Percentiles rank a stretch among this genome's conserved stretches.
Conservation (phyloP, 2,113 vertebrate species). For the Tympanuchus pallidicinctus region DNA sequence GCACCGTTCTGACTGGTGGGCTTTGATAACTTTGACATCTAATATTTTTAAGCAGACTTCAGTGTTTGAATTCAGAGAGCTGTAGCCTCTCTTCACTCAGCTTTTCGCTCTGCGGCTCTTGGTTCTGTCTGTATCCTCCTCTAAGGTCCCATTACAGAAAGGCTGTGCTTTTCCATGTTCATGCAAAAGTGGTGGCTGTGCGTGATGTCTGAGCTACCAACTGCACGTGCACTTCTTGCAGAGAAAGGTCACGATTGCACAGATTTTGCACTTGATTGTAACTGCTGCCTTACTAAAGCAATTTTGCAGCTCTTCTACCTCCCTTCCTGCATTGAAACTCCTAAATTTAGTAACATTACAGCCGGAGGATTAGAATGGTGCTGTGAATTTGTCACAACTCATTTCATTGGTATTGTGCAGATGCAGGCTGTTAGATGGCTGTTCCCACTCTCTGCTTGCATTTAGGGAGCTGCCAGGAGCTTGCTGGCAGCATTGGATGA, state of each 20-base stretch:
- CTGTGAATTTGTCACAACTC: neutral
- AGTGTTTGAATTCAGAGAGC: neutral
- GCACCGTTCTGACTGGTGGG: neutral
- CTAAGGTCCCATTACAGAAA: neutral
- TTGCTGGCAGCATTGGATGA: neutral
- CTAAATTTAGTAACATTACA: neutral
- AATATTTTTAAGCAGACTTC: neutral
- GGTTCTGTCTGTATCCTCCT: neutral
- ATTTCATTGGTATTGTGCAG: neutral
- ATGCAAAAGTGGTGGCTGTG: neutral
- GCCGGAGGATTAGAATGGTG: neutral
- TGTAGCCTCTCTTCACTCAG: neutral
- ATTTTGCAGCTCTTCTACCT: neutral
- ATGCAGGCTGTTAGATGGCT: neutral
- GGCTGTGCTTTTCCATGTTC: neutral
- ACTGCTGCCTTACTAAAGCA: neutral
- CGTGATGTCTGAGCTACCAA: neutral
- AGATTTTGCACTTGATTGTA: neutral
- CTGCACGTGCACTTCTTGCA: neutral
- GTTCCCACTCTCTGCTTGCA: neutral
- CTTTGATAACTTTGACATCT: constrained; percentile 13
- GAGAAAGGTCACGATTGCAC: neutral
- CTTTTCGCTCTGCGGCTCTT: neutral
- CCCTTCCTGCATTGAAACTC: neutral
- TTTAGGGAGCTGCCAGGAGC: neutral